Evolutionary conservation across 1,140 invertebrate genomes (phyloP).

Genomic region (Geopemphigus sp.): DNA sequence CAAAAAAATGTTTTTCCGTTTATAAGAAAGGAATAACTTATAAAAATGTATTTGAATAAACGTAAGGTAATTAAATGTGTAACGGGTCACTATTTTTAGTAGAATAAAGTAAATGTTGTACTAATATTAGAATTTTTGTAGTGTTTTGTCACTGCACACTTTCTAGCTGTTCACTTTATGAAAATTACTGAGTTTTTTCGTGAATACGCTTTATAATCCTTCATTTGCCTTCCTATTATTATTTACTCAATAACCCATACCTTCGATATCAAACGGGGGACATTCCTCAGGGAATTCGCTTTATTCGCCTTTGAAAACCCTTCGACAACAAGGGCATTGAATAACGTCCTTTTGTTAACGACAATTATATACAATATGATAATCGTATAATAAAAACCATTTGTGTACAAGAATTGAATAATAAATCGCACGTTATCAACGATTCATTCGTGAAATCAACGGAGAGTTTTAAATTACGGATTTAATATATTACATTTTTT

Average conservation of each 20-base stretch:
- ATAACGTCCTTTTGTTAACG: conserved; percentile 16
- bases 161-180: neutral
- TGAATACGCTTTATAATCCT: neutral
- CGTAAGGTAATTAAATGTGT: neutral
- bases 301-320: neutral
- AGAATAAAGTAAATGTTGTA: neutral
- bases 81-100: neutral
- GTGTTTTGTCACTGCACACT: neutral
- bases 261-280: neutral
- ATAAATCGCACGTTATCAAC: neutral
- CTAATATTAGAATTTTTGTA: conserved; percentile 10
- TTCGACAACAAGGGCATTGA: neutral
- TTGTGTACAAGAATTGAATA: neutral
- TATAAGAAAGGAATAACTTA: neutral
- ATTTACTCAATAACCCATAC: neutral
- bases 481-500: no score
- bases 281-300: neutral
- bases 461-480: no score
- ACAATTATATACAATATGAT: conserved; percentile 5
- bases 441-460: neutral
- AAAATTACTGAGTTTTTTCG: conserved; percentile 7
- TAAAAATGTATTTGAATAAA: conserved; percentile 3
- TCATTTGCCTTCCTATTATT: neutral
- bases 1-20: neutral
- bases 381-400: neutral